phyloP scores from a whole-genome alignment of 2,113 vertebrate genomes.

The Ailuropoda melanoleuca region DNA sequence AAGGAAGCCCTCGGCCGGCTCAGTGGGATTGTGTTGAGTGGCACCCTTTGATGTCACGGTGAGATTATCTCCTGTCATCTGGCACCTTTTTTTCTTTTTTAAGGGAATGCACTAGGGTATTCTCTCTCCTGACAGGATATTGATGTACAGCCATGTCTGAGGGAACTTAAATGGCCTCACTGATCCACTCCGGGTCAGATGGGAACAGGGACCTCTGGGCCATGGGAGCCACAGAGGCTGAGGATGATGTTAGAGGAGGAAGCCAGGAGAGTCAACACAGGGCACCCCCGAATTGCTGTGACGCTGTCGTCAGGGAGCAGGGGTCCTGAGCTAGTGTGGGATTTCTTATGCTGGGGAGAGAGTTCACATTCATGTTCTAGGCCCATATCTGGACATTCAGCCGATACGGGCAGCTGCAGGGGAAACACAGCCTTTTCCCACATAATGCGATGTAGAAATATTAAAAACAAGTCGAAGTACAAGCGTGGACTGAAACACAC shows the following conservation, averaged over 20 bases:
- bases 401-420: background rate
- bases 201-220: background rate
- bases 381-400: background rate
- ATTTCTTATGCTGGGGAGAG: background rate
- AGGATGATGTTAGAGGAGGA: background rate
- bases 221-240: background rate
- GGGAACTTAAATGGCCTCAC: background rate
- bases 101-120: background rate
- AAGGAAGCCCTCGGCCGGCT: background rate
- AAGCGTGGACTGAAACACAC: background rate
- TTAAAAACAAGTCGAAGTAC: background rate
- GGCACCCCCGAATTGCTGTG: accelerated
- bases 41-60: background rate
- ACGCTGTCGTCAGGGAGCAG: background rate
- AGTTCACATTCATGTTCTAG: background rate
- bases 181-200: no score
- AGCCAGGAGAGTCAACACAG: background rate
- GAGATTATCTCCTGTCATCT: constrained; percentile 5
- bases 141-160: background rate
- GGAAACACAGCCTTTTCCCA: background rate
- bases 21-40: background rate
- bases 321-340: background rate
- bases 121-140: no score
- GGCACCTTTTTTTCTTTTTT: constrained; percentile 16
- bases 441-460: background rate